Evolutionary conservation across 2,888 invertebrate species (phyloP), one percentile per base, ranked within the genome.

Genomic region (Keiferia lycopersicella): DNA sequence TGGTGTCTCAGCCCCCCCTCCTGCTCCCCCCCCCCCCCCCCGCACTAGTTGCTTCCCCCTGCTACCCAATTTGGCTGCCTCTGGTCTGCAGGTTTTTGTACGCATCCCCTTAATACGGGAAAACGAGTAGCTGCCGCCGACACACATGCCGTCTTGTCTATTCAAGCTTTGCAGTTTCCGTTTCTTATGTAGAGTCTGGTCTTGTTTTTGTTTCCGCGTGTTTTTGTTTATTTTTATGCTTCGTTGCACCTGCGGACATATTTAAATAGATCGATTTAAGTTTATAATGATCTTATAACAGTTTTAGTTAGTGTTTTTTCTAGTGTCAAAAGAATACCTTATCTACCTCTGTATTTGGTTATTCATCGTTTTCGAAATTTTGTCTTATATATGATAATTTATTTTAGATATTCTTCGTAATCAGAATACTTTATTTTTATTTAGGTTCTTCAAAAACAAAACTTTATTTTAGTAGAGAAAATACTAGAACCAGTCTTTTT

Each of bases 21-120:
- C 18, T 50, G n/a, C n/a, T 2, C 16, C 26, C 38, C 41, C n/a
- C 39, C 39, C 18, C 50, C 57, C 62, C 64, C 30, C 59, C 62
- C 64, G 61, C 68, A 68, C 67, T 59, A 67, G 67, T 61, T 59
- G 66, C 63, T 62, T 67, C 69, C 79, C 79, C 77, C 73, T 76
- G 71, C 73, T 73, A 79, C 82, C 81, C 82, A 84, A 86, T 86
- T 83, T 80, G 82, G 81, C 79, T 73, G 66, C 65, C 75, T 64
- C 72, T 73, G 73, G 71, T 74, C 74, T 79, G 78, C 81, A 77
- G 81, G 80, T 85, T 86, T 85, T 85, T 84, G 78, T 80, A 76
- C 79, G 78, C 82, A 80, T 81, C 80, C 79, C 80, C 73, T 77
- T 78, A 75, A 77, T 77, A 77, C 74, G 58, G 51, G 64, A 38